These are phyloP conservation scores for Hormaphis cornu DNA, from an alignment of 1,140 invertebrate species.

Conservation along the genomic window DNA sequence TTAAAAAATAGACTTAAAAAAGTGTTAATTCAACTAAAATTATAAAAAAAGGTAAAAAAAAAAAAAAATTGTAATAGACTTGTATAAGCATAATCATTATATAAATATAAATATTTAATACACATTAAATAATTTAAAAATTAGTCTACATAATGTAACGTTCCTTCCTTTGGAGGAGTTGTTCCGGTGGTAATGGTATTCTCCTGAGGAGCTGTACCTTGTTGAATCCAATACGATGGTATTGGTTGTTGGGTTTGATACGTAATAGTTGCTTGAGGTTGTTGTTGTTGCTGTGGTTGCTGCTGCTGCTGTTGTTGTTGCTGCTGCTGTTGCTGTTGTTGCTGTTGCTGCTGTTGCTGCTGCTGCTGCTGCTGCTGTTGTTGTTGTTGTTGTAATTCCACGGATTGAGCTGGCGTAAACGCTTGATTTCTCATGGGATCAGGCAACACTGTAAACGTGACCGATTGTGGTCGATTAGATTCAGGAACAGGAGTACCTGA, in stretches of 20 bases:
- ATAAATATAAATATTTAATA: not conserved
- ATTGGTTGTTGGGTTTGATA: constrained; percentile 21
- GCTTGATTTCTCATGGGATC: constrained; percentile 25
- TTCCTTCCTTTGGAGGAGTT: constrained; percentile 15
- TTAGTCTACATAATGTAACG: constrained; percentile 25
- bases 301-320: constrained; percentile 10
- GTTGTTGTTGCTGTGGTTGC: constrained; percentile 21
- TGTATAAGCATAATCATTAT: not conserved
- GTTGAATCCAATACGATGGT: constrained; percentile 17
- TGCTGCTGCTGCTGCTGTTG: constrained; percentile 34
- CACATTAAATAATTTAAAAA: not conserved
- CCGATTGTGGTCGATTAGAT: not conserved
- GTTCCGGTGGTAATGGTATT: not conserved
- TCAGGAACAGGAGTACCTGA: constrained; percentile 5
- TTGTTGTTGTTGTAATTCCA: constrained; percentile 36
- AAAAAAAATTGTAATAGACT: not conserved
- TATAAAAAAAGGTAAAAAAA: constrained; percentile 6
- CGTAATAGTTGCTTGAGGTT: not conserved
- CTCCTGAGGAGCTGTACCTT: constrained; percentile 10
- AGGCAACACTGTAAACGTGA: constrained; percentile 18
- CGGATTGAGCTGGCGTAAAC: constrained; percentile 27
- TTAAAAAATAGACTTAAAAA: constrained; percentile 27
- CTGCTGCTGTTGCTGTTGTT: constrained; percentile 33
- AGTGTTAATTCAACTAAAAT: constrained; percentile 7
- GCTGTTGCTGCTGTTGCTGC: not conserved